phyloP scores from a whole-genome alignment of 2,113 vertebrate species.

The Alexandromys fortis region DNA sequence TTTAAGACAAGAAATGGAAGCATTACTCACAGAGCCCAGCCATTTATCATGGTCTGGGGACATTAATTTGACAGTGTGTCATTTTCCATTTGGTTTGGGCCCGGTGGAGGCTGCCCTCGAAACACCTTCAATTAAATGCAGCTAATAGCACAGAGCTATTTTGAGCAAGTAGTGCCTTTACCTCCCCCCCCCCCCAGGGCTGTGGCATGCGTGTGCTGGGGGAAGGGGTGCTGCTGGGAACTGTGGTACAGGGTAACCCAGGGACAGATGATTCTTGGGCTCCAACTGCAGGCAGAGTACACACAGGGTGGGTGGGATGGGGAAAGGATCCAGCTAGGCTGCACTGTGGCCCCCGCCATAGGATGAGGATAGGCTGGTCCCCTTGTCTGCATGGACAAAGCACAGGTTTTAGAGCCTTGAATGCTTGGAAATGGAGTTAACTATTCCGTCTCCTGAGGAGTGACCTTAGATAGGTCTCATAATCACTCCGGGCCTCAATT shows the following conservation, averaged over 20 bases:
- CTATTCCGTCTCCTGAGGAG: neutral
- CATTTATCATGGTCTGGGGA: constrained; percentile 81
- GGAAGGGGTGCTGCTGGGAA: neutral
- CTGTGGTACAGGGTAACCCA: neutral
- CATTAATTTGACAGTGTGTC: constrained; percentile 79
- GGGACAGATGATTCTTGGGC: neutral
- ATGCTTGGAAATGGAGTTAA: neutral
- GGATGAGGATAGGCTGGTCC: no score
- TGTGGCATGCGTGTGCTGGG: neutral
- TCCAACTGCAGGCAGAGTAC: fast-evolving
- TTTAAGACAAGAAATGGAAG: constrained; percentile 77
- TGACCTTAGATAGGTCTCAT: neutral
- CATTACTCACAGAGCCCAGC: constrained; percentile 78
- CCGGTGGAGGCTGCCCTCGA: constrained; percentile 76
- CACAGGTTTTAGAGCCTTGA: neutral
- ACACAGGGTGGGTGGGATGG: neutral
- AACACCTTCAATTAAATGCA: constrained; percentile 80
- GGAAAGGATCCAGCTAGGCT: neutral
- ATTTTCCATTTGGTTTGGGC: constrained; percentile 82
- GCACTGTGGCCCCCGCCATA: neutral
- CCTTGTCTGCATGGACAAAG: neutral
- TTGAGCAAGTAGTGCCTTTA: constrained; percentile 55
- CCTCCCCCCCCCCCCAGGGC: neutral
- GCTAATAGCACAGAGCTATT: constrained; percentile 77
- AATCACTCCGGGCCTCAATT: neutral